These are phyloP conservation scores for Spisula solida DNA, from an alignment of 2,888 invertebrate genomes.

Conservation along the genomic window DNA sequence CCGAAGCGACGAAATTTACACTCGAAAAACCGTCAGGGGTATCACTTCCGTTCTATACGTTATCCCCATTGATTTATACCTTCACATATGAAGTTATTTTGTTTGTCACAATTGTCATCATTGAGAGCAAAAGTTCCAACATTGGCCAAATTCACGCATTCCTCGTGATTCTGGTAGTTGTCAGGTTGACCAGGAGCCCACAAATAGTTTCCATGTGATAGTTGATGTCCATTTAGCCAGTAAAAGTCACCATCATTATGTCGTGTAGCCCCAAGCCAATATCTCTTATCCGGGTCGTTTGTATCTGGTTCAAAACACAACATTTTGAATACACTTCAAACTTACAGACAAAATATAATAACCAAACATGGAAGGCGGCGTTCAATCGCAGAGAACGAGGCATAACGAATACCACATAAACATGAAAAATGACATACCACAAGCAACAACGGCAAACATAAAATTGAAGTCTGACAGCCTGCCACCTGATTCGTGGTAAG, in stretches of 20 bases:
- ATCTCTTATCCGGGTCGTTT: conserved; percentile 19
- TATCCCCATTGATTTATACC: too few species aligned
- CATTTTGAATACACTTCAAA: background rate
- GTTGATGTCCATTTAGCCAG: conserved; percentile 31
- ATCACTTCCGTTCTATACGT: too few species aligned
- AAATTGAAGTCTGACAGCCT: background rate
- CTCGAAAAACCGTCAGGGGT: too few species aligned
- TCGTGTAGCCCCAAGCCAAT: conserved; percentile 31
- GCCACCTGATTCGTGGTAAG: too few species aligned
- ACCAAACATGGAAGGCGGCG: too few species aligned
- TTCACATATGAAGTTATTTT: conserved; percentile 44
- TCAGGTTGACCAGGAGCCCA: conserved; percentile 34
- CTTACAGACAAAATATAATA: too few species aligned
- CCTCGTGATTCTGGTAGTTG: conserved; percentile 14
- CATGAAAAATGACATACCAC: too few species aligned
- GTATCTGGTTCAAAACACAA: background rate
- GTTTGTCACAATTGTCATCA: conserved; percentile 42
- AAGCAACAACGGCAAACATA: too few species aligned
- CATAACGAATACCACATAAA: too few species aligned
- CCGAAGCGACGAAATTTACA: too few species aligned
- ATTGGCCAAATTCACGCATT: conserved; percentile 36
- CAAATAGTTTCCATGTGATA: background rate
- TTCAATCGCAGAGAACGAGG: too few species aligned
- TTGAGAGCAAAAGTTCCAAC: conserved; percentile 32
- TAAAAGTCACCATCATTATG: conserved; percentile 11